Evolutionary conservation across 2,113 vertebrate genomes (phyloP).

Genomic region (Rhabdomys dilectus): DNA sequence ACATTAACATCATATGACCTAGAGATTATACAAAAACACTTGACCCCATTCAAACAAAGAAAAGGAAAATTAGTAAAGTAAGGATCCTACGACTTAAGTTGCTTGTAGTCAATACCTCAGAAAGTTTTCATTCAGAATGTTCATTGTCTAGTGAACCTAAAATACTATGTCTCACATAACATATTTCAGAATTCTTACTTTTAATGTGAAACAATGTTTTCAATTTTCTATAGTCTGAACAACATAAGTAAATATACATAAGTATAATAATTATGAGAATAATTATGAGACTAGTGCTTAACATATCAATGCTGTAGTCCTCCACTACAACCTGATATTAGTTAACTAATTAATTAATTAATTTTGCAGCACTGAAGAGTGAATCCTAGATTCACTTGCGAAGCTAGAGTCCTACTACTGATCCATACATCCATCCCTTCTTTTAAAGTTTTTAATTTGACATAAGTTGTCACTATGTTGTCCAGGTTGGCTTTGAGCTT

Average conservation of each 20-base stretch:
- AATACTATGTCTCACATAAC: not conserved
- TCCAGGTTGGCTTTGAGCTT: not conserved
- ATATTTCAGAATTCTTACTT: not conserved
- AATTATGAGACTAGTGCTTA: not conserved
- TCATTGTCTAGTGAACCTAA: not conserved
- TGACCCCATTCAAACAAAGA: constrained; percentile 25
- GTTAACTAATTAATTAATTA: not conserved
- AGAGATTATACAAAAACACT: constrained; percentile 24
- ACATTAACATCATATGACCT: not conserved
- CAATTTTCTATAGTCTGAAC: not conserved
- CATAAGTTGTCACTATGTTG: not conserved
- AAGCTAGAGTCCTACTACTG: not conserved
- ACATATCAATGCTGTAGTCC: not conserved
- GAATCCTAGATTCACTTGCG: not conserved
- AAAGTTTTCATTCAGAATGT: not conserved
- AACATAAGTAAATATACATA: not conserved
- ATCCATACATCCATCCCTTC: not conserved
- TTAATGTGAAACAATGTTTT: not conserved
- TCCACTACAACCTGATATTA: not conserved
- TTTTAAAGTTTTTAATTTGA: not conserved
- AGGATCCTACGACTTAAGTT: not conserved
- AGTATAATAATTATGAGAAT: not conserved
- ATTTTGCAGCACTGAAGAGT: not conserved
- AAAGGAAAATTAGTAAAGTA: constrained; percentile 22
- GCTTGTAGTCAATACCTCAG: not conserved